These are phyloP conservation scores for Nomada lathburiana DNA, from an alignment of 2,888 invertebrate genomes.

Conservation along the genomic window DNA sequence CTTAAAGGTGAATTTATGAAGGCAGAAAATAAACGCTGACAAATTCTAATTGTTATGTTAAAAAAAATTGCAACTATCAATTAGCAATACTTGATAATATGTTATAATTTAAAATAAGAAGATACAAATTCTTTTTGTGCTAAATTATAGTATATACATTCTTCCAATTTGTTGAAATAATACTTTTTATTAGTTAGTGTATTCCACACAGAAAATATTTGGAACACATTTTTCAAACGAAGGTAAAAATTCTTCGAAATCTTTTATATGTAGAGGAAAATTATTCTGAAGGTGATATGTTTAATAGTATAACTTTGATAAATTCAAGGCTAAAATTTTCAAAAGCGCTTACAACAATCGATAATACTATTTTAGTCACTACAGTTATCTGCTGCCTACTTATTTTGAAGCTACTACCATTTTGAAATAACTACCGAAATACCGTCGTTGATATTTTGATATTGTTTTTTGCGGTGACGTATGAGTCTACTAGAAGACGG, in stretches of 20 bases:
- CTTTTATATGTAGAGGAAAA: neutral
- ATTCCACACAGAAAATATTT: too few relatives aligned
- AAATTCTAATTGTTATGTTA: neutral
- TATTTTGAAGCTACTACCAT: neutral
- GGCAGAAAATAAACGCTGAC: neutral
- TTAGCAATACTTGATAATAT: neutral
- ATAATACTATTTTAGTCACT: neutral
- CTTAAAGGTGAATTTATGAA: conserved; percentile 7
- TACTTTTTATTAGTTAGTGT: too few relatives aligned
- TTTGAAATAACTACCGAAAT: conserved; percentile 5
- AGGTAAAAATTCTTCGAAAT: neutral
- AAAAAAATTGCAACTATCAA: neutral
- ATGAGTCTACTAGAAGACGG: conserved; percentile 24
- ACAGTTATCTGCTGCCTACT: neutral
- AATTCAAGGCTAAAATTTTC: neutral
- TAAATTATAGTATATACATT: too few relatives aligned
- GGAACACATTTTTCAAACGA: neutral
- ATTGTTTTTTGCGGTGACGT: conserved; percentile 23
- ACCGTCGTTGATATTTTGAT: conserved; percentile 29
- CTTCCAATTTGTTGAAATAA: too few relatives aligned
- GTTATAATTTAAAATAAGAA: too few relatives aligned
- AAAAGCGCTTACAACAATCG: neutral
- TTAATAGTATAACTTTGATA: neutral
- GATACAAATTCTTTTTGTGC: too few relatives aligned
- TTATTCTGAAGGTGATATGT: neutral